These are phyloP conservation scores for Rhodinocichla rosea DNA, from an alignment of 2,113 vertebrate species.

Conservation along the genomic window DNA sequence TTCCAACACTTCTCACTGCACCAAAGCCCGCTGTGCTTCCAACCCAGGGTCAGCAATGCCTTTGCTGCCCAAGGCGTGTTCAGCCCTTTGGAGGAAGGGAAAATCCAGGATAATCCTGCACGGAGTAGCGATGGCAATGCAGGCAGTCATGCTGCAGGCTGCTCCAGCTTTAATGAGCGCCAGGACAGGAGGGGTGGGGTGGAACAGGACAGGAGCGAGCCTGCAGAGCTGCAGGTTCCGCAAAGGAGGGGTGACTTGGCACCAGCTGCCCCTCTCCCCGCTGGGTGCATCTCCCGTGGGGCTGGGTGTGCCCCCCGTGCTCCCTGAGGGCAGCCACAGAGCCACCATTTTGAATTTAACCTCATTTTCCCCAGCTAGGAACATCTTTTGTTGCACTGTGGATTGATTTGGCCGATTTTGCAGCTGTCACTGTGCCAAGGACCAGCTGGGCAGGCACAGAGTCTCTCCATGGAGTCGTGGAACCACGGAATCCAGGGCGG, in stretches of 20 bases:
- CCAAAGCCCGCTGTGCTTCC: not conserved
- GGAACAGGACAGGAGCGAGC: not conserved
- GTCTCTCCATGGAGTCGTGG: not conserved
- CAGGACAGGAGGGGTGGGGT: no score
- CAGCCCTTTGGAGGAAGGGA: not conserved
- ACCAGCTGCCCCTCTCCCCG: accelerated
- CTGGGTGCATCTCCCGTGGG: not conserved
- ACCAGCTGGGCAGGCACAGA: not conserved
- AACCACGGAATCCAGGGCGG: not conserved
- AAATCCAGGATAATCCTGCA: not conserved
- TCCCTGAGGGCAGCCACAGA: not conserved
- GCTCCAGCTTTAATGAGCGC: not conserved
- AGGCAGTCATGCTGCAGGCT: not conserved
- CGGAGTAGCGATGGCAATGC: accelerated
- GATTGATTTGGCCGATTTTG: not conserved
- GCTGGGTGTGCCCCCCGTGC: no score
- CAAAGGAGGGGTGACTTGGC: not conserved
- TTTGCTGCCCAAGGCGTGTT: not conserved
- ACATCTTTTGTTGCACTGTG: not conserved
- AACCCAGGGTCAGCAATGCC: not conserved
- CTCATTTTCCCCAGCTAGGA: not conserved
- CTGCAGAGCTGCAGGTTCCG: not conserved
- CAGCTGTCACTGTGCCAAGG: not conserved
- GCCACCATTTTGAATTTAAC: not conserved
- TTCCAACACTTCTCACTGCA: not conserved